Evolutionary conservation across 1,140 invertebrate species (phyloP), one percentile per base, ranked within the genome.

Genomic region (Zaprionus tsacasi): DNA sequence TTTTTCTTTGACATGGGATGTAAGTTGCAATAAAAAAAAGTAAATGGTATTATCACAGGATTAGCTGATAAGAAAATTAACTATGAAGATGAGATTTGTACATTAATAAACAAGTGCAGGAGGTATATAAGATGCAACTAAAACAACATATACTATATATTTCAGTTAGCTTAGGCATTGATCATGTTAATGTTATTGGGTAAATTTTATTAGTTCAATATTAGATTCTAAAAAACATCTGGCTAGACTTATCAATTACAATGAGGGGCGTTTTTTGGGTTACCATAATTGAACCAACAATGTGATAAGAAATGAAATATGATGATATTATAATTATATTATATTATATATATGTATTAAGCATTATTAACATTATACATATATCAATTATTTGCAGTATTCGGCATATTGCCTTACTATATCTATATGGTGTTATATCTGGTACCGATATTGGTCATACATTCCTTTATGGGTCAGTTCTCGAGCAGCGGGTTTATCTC

Each of bases 401-500:
- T 71, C n/a, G 70, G 76, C 11, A 80, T 82, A 8, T 0, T 92
- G 15, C 80, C 85, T 0, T 91, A 88, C 55, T 72, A 78, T 36
- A 8, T 90, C 7, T 89, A 86, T 69, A 73, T 92, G 76, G 70
- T 56, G 0, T 17, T 91, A 0, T 92, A 78, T 55, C 54, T 91
- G 30, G 78, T 92, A 11, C 91, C 91, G 4, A 78, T 92, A 30
- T 38, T 92, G 66, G 73, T 92, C 6, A 88, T 92, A 33, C 91
- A 92, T 50, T 87, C 85, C 17, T 92, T 90, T 60, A 75, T 92
- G 82, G 91, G 91, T 0, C 91, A 92, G 50, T 92, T 92, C 50
- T 92, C 91, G 0, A 92, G 88, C 70, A 92, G 85, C 43, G 91
- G 91, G 1, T 92, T 88, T 17, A 91, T 92, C 56, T 92, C 91